Conservation (phyloP, 2,888 invertebrate genomes). For the Maniola hyperantus region DNA sequence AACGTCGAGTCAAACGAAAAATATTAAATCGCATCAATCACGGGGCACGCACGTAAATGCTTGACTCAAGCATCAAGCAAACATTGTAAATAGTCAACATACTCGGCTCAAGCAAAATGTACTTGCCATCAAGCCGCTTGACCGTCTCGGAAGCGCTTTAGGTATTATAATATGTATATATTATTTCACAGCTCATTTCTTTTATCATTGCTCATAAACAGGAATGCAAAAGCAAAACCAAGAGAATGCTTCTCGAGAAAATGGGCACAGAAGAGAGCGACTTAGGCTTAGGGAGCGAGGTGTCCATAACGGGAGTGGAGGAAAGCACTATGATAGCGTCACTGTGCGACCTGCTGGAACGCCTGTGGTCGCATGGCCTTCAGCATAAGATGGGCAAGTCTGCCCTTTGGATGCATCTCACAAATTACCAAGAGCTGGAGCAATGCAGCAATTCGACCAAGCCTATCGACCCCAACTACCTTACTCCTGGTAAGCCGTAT, state of each 20-base stretch:
- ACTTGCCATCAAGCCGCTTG: too few species aligned
- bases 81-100: too few species aligned
- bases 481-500: conserved; percentile 39
- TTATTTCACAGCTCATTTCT: not conserved
- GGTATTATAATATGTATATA: too few species aligned
- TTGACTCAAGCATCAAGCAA: too few species aligned
- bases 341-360: conserved; percentile 97
- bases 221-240: conserved; percentile 97
- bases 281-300: conserved; percentile 93
- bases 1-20: too few species aligned
- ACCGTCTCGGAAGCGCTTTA: too few species aligned
- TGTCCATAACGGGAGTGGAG: conserved; percentile 89
- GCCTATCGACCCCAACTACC: conserved; percentile 74
- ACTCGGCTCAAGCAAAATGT: too few species aligned
- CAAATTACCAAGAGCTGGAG: conserved; percentile 93
- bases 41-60: too few species aligned
- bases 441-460: conserved; percentile 83
- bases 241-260: conserved; percentile 99
- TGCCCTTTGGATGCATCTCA: conserved; percentile 97
- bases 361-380: conserved; percentile 98
- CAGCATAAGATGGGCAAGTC: conserved; percentile 98
- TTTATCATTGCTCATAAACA: conserved; percentile 50
- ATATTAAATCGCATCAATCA: too few species aligned
- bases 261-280: conserved; percentile 99
- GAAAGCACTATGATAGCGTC: conserved; percentile 99